Conservation (phyloP, 37 sponge, comb jelly and placozoan genomes). For the Spongia lamella region DNA sequence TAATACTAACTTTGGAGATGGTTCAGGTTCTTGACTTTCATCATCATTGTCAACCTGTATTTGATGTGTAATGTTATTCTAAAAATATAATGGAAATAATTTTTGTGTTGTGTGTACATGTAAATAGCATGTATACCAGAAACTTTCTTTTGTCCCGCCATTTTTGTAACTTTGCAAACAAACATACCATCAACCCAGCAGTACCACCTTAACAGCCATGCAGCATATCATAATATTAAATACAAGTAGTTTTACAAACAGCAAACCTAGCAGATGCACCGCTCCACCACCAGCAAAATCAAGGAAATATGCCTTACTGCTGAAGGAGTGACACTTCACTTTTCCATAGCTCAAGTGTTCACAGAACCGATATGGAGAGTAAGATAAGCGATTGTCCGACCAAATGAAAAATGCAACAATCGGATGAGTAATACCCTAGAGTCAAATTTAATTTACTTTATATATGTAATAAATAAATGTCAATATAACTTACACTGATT, state of each 20-base stretch:
- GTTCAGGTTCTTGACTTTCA: not conserved
- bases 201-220: constrained; percentile 25
- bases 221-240: not conserved
- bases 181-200: constrained; percentile 42
- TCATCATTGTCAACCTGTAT: not conserved
- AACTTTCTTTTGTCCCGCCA: constrained; percentile 25
- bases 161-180: constrained; percentile 41
- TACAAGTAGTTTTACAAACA: not conserved
- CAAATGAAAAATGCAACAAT: constrained; percentile 66
- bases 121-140: not conserved
- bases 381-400: constrained; percentile 44
- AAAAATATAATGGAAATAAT: not conserved
- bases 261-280: constrained; percentile 51
- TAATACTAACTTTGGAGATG: not conserved
- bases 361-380: constrained; percentile 84
- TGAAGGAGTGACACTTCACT: not conserved
- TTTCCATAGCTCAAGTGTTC: not conserved
- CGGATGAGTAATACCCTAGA: constrained; percentile 77
- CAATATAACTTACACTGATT: constrained; percentile 73
- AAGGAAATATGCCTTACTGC: constrained; percentile 30
- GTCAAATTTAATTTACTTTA: too few relatives aligned
- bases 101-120: not conserved
- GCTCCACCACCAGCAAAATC: constrained; percentile 73
- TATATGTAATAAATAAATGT: not conserved
- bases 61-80: not conserved